These are phyloP conservation scores for Agriopis leucophaearia DNA, from an alignment of 2,888 invertebrate genomes.

Conservation along the genomic window DNA sequence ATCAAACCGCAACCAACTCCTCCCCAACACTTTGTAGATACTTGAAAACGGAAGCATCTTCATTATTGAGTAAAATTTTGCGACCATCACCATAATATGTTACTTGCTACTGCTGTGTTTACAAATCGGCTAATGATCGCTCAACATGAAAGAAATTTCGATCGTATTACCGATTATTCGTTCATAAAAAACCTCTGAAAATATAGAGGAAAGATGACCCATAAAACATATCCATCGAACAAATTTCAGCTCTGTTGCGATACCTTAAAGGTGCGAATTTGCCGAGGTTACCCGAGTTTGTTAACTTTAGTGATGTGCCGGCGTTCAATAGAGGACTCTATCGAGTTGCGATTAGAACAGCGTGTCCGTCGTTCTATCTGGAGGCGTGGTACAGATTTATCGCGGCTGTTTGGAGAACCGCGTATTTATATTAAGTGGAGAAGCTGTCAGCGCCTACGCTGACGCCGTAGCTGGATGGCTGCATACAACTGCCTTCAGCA, in stretches of 20 bases:
- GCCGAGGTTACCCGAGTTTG: conserved; percentile 51
- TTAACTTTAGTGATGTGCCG: conserved; percentile 53
- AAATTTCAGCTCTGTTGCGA: conserved; percentile 58
- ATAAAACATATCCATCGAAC: conserved; percentile 48
- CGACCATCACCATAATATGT: conserved; percentile 50
- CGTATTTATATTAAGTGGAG: conserved; percentile 85
- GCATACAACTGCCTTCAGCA: conserved; percentile 70
- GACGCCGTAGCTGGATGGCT: conserved; percentile 75
- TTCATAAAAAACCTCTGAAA: conserved; percentile 57
- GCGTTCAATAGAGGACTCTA: conserved; percentile 71
- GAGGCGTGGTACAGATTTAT: conserved; percentile 75
- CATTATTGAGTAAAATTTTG: conserved; percentile 47
- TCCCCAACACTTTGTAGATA: background rate
- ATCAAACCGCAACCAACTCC: background rate
- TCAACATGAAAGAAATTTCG: conserved; percentile 55
- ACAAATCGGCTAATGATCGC: conserved; percentile 48
- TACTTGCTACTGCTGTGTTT: conserved; percentile 41
- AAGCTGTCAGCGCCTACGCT: conserved; percentile 84
- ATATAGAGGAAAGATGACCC: conserved; percentile 57
- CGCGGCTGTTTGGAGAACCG: conserved; percentile 77
- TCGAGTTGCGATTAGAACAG: conserved; percentile 71
- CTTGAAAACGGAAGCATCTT: conserved; percentile 29
- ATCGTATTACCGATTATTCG: conserved; percentile 56
- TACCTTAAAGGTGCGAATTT: conserved; percentile 46
- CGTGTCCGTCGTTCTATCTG: conserved; percentile 66